These are phyloP conservation scores for Leiothrix lutea DNA, from an alignment of 2,113 vertebrate genomes.

Conservation along the genomic window DNA sequence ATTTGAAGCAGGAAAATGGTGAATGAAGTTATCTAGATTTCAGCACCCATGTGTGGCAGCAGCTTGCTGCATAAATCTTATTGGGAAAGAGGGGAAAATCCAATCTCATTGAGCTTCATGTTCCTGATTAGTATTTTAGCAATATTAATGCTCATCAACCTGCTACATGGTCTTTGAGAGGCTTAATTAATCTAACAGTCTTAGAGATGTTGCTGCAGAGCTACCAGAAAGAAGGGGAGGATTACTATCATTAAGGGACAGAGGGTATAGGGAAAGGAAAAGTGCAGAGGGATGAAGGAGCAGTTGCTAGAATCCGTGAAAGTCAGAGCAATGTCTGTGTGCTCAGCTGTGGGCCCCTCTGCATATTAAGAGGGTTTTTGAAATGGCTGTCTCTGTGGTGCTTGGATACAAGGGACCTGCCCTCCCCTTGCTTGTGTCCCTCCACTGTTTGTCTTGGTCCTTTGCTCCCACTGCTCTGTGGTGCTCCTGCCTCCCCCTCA, in stretches of 20 bases:
- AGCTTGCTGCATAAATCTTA: not conserved
- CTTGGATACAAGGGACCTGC: not conserved
- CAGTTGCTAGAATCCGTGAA: not conserved
- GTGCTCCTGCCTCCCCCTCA: not conserved
- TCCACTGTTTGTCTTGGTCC: not conserved
- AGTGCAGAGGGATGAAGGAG: not conserved
- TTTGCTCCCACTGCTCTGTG: not conserved
- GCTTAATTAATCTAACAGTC: not conserved
- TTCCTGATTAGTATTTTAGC: not conserved
- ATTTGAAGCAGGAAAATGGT: not conserved
- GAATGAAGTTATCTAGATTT: not conserved
- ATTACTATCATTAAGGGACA: accelerated
- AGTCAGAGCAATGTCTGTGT: not conserved
- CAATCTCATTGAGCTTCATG: not conserved
- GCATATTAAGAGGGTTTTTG: not conserved
- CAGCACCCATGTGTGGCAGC: not conserved
- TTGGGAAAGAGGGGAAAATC: not conserved
- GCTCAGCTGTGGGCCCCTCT: accelerated
- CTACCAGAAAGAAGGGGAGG: not conserved
- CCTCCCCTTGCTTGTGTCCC: not conserved
- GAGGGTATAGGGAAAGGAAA: not conserved
- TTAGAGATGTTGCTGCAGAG: not conserved
- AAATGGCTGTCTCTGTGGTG: not conserved
- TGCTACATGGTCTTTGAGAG: not conserved
- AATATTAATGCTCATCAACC: not conserved